Evolutionary conservation across 1,140 invertebrate genomes (phyloP).

Genomic region (Sesamia nonagrioides): DNA sequence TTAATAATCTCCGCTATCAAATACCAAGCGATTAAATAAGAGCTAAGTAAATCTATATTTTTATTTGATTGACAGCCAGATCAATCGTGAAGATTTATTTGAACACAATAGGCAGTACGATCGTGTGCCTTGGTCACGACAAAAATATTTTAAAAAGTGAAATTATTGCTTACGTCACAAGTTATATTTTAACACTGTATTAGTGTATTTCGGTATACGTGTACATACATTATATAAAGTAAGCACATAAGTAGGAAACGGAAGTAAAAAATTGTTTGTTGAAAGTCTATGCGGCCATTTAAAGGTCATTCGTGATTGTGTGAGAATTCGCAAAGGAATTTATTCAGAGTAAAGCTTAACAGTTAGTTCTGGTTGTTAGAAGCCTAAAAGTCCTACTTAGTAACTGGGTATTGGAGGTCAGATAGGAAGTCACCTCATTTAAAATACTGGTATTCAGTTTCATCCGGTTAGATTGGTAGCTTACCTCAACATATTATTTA

Average conservation of each 20-base stretch:
- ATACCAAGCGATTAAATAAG: background rate
- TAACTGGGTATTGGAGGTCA: no score
- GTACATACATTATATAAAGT: background rate
- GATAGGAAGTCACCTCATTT: no score
- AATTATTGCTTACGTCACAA: background rate
- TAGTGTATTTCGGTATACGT: background rate
- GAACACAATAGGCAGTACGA: background rate
- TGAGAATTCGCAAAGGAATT: background rate
- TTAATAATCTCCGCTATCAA: background rate
- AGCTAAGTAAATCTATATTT: background rate
- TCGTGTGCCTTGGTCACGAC: slow-evolving; percentile 15
- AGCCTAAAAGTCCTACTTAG: no score
- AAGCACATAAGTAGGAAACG: background rate
- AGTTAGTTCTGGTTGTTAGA: no score
- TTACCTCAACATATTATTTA: no score
- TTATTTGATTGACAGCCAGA: slow-evolving; percentile 2
- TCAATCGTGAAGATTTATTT: background rate
- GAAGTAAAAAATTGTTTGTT: background rate
- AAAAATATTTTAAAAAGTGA: background rate
- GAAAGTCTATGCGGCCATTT: background rate
- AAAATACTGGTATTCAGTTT: no score
- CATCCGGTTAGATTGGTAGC: no score
- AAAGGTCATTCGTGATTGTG: background rate
- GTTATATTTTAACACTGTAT: background rate
- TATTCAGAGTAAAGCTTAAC: no score